Evolutionary conservation across 2,797 vertebrate genomes (phyloP).

Genomic region (Picus viridis): DNA sequence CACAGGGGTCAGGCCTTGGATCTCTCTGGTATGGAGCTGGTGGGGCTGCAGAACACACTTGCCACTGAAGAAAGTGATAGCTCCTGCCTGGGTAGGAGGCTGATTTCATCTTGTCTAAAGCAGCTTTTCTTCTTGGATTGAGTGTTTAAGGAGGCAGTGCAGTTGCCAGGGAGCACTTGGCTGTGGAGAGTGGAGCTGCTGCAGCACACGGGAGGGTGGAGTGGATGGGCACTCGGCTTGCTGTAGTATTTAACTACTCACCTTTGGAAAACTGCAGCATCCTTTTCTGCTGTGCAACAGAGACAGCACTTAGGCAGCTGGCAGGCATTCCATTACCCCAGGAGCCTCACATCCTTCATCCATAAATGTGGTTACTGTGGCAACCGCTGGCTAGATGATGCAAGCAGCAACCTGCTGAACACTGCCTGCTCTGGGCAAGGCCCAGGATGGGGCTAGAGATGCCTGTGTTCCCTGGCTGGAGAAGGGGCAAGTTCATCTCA

Average conservation of each 20-base stretch:
- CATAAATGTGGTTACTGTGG: slow-evolving; percentile 24
- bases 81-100: background rate
- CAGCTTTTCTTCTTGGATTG: background rate
- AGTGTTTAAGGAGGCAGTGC: background rate
- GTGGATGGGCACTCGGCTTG: background rate
- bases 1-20: background rate
- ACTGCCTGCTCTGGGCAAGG: background rate
- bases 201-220: background rate
- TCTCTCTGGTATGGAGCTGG: background rate
- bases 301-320: background rate
- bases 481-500: background rate
- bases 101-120: background rate
- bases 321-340: background rate
- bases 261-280: background rate
- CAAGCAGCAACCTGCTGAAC: background rate
- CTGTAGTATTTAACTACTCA: background rate
- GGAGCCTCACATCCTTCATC: background rate
- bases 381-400: background rate
- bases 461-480: background rate
- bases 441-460: background rate
- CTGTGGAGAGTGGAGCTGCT: background rate
- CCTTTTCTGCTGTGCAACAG: background rate
- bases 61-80: background rate
- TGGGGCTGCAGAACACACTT: background rate
- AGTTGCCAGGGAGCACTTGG: background rate